Percentiles rank a stretch among this genome's conserved stretches.
These are phyloP conservation scores for Lepeophtheirus nordmannii DNA, from an alignment of 2,888 invertebrate species.

Conservation along the genomic window DNA sequence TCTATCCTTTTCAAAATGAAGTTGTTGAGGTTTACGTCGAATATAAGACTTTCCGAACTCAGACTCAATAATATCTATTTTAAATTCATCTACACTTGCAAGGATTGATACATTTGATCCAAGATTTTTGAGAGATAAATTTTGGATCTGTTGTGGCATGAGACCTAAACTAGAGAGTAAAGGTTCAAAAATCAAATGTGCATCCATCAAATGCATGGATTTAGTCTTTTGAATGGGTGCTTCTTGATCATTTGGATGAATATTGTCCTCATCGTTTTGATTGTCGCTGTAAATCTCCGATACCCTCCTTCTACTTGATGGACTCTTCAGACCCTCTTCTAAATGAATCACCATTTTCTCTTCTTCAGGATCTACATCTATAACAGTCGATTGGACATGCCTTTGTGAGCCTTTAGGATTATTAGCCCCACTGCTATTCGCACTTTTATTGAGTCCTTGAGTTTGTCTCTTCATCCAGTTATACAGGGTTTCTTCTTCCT, in stretches of 20 bases:
- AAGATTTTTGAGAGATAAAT: constrained; percentile 25
- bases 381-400: constrained; percentile 1
- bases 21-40: neutral
- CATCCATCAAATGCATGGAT: constrained; percentile 52
- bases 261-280: neutral
- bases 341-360: constrained; percentile 4
- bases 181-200: constrained; percentile 84
- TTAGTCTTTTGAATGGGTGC: constrained; percentile 9
- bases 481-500: constrained; percentile 61
- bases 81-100: constrained; percentile 56
- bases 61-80: constrained; percentile 86
- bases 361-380: neutral
- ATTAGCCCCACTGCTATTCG: constrained; percentile 20
- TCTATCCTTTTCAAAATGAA: neutral
- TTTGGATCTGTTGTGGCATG: constrained; percentile 63
- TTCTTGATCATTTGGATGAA: constrained; percentile 5
- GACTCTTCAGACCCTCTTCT: neutral
- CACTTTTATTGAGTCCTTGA: constrained; percentile 24
- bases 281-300: constrained; percentile 9
- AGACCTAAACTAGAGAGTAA: constrained; percentile 73
- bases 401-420: constrained; percentile 15
- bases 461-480: constrained; percentile 86
- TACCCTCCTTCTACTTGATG: neutral
- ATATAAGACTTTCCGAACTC: constrained; percentile 44
- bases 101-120: constrained; percentile 15